These are phyloP conservation scores for Chrysopilus asiliformis DNA, from an alignment of 2,888 invertebrate genomes.

Conservation along the genomic window DNA sequence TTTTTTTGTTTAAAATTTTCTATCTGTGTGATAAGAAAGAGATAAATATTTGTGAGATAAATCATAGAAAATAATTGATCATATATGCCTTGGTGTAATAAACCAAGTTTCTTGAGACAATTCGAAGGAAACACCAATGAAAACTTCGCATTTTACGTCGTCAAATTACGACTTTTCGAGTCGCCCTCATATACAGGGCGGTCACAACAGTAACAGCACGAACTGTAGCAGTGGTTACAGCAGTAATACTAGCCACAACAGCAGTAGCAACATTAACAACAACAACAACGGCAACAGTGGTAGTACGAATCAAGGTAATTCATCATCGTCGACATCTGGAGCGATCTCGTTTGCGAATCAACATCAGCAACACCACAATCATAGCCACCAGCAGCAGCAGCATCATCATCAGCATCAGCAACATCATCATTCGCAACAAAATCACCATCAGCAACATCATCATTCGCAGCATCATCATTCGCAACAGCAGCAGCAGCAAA, in stretches of 20 bases:
- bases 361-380: slow-evolving; percentile 11
- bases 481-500: slow-evolving; percentile 13
- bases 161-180: slow-evolving; percentile 24
- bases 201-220: slow-evolving; percentile 15
- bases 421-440: slow-evolving; percentile 12
- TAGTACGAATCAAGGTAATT: slow-evolving; percentile 5
- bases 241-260: no score
- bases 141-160: slow-evolving; percentile 25
- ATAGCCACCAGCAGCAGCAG: slow-evolving; percentile 12
- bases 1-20: no score
- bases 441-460: slow-evolving; percentile 12
- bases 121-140: slow-evolving; percentile 20
- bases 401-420: slow-evolving; percentile 11
- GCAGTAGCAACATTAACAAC: slow-evolving; percentile 5
- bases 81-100: no score
- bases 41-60: no score
- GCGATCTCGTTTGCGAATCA: slow-evolving; percentile 10
- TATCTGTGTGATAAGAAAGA: no score
- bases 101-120: no score
- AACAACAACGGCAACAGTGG: slow-evolving; percentile 4
- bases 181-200: slow-evolving; percentile 23
- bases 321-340: slow-evolving; percentile 4
- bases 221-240: slow-evolving; percentile 5
- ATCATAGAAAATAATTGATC: no score
- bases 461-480: slow-evolving; percentile 8